Conservation (phyloP, 2,888 invertebrate species). For the Agelastica alni region DNA sequence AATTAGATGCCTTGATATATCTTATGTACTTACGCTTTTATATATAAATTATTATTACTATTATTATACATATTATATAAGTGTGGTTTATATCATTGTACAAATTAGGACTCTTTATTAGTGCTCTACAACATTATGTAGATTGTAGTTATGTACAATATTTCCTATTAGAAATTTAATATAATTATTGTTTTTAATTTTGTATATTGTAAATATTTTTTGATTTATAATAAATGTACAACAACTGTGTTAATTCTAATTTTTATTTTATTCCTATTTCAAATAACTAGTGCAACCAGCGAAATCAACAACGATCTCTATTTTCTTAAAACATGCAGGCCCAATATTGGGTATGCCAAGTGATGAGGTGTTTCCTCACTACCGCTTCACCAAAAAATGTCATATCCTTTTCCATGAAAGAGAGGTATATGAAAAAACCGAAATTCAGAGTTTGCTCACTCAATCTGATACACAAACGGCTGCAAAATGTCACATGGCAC, state of each 20-base stretch:
- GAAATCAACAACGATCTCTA: too few relatives aligned
- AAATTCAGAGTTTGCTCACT: too few relatives aligned
- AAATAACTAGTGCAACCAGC: too few relatives aligned
- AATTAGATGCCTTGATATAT: conserved; percentile 33
- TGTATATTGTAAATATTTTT: conserved; percentile 43
- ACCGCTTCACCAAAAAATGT: too few relatives aligned
- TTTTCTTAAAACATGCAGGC: too few relatives aligned
- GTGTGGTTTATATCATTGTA: conserved; percentile 18
- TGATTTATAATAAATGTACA: conserved; percentile 42
- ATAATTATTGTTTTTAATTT: conserved; percentile 42
- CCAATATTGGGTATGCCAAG: too few relatives aligned
- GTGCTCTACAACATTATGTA: conserved; percentile 27
- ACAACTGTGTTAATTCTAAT: conserved; percentile 16
- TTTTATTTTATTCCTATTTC: not conserved
- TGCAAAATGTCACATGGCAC: too few relatives aligned
- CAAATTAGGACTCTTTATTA: conserved; percentile 11
- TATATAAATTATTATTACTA: conserved; percentile 23
- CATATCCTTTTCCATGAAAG: too few relatives aligned
- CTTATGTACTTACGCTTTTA: conserved; percentile 29
- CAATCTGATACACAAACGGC: too few relatives aligned
- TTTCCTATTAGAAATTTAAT: conserved; percentile 41
- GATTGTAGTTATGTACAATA: conserved; percentile 41
- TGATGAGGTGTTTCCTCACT: too few relatives aligned
- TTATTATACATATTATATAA: conserved; percentile 31
- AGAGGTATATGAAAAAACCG: too few relatives aligned